Conservation (phyloP, 2,888 invertebrate genomes). For the Pycnomerus fuliginosus region DNA sequence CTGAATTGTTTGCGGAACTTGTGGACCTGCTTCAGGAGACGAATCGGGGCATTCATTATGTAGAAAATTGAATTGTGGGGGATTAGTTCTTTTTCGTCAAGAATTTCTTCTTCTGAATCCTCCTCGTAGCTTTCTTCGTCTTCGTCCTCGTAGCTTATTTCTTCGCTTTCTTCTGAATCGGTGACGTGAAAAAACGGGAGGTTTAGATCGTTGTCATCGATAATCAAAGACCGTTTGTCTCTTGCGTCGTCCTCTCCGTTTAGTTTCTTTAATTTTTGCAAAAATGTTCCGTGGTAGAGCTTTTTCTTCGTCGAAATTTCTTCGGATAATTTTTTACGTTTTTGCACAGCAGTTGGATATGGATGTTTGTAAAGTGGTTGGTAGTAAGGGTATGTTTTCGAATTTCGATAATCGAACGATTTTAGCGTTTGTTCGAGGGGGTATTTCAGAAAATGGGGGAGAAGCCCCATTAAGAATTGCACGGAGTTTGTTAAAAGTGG, state of each 20-base stretch:
- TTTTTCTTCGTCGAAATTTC: no score
- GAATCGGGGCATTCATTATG: constrained; percentile 43
- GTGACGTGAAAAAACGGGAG: constrained; percentile 32
- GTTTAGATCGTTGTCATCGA: constrained; percentile 30
- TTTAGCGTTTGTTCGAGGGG: constrained; percentile 31
- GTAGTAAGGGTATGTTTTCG: no score
- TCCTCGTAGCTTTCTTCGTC: constrained; percentile 9
- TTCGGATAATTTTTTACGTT: no score
- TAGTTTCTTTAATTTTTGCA: constrained; percentile 33
- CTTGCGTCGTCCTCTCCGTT: constrained; percentile 30
- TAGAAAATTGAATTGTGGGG: constrained; percentile 43
- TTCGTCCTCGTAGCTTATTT: constrained; percentile 9
- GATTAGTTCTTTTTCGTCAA: constrained; percentile 28
- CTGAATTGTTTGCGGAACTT: constrained; percentile 36
- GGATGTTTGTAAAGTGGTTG: not conserved
- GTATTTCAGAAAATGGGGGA: constrained; percentile 33
- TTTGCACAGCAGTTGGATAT: constrained; percentile 4
- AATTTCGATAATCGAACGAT: not conserved
- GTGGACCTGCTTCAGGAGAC: constrained; percentile 41
- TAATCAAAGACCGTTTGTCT: constrained; percentile 28
- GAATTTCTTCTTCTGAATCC: constrained; percentile 7
- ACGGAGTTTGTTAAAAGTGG: constrained; percentile 27
- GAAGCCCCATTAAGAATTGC: constrained; percentile 35
- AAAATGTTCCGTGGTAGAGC: no score
- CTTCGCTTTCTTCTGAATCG: constrained; percentile 1